Conservation (phyloP, 2,888 invertebrate genomes). For the Hydraecia micacea region DNA sequence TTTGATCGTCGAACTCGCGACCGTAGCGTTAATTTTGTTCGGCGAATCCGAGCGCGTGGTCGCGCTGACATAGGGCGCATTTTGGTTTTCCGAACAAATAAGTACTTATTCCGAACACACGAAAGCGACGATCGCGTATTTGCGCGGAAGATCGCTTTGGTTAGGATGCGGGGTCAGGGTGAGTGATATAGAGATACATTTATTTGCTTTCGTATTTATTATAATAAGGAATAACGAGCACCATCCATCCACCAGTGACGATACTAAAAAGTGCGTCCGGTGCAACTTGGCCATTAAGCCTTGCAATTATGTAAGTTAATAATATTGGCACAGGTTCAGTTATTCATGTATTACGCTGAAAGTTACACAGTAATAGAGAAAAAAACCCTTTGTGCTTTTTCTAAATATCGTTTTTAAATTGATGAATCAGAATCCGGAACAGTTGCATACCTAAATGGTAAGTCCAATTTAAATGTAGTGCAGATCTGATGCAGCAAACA, state of each 20-base stretch:
- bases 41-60: too few relatives aligned
- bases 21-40: background rate
- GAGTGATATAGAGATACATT: background rate
- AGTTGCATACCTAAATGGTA: conserved; percentile 91
- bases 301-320: background rate
- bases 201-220: background rate
- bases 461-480: conserved; percentile 94
- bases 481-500: conserved; percentile 95
- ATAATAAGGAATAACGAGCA: background rate
- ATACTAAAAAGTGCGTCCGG: background rate
- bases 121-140: background rate
- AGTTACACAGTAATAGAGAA: background rate
- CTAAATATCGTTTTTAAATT: background rate
- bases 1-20: background rate
- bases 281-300: background rate
- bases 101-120: background rate
- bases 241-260: background rate
- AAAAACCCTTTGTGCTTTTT: background rate
- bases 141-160: background rate
- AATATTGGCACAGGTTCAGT: background rate
- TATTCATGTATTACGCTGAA: background rate
- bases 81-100: too few relatives aligned
- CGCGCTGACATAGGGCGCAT: background rate
- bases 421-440: background rate
- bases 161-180: background rate